Base-by-base conservation (phyloP, 2,888 invertebrate species). In the Crossocerus cetratus region DNA sequence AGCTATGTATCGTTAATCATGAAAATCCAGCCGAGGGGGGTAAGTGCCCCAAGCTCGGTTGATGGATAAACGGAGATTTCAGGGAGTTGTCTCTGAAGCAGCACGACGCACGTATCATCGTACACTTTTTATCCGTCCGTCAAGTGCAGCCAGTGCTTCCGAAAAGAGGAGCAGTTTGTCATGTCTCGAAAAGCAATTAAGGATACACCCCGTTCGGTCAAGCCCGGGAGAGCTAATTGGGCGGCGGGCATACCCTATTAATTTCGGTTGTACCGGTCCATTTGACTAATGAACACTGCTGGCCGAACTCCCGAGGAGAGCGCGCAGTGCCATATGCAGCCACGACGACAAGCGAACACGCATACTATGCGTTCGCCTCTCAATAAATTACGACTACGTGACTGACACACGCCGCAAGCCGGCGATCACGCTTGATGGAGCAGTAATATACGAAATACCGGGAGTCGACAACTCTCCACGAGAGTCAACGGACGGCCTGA, bases 111-210 rank as follows among this genome's bases (percentile, higher is more conserved):
- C 58, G 13, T 58, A 43, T 32, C 59, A 65, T 63, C 57, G 55
- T 59, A 57, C 45, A 65, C 58, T 45, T 65, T 62, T 69, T 54
- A 63, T 56, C 43, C 55, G 69, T 75, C 56, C 72, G 58, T 75
- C 65, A 69, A 65, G 32, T 32, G 32, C 32, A 49, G 2, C 8
- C 49, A 3, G 14, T 11, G 49, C 49, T 49, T 81, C 80, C 78
- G 73, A 76, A 68, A 76, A 61, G 69, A 68, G 59, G 64, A 65
- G 69, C 58, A 68, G 62, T 73, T 68, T 65, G 74, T 78, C 75
- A 77, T 77, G 60, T 63, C 71, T 54, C 72, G 74, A 74, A 78
- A 83, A 81, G 76, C 74, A 85, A 85, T 85, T 85, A 84, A 80
- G 74, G 71, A 74, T 72, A 70, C 61, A 71, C 76, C 77, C 73